Evolutionary conservation across 2,113 vertebrate species (phyloP).

Genomic region (Thymallus thymallus): DNA sequence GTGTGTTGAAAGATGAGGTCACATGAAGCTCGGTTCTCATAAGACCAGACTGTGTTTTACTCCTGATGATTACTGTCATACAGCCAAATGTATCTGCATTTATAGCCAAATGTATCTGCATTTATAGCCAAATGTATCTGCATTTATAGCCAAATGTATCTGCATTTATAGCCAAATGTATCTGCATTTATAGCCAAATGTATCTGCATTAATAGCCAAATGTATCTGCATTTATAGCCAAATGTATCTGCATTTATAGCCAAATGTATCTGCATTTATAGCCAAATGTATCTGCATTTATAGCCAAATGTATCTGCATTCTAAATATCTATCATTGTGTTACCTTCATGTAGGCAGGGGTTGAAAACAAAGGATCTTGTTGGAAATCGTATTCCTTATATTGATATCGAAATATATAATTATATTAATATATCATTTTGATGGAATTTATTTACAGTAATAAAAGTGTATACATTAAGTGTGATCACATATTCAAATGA

Average conservation of each 20-base stretch:
- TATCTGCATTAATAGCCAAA: background rate
- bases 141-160: background rate
- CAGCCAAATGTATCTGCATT: background rate
- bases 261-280: background rate
- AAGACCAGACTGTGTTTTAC: background rate
- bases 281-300: background rate
- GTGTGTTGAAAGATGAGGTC: constrained; percentile 39
- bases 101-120: background rate
- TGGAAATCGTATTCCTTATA: too few species aligned
- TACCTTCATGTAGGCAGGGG: too few species aligned
- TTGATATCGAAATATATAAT: too few species aligned
- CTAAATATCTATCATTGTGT: background rate
- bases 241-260: background rate
- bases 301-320: background rate
- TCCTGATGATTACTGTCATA: background rate
- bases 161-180: background rate
- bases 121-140: background rate
- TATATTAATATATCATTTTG: too few species aligned
- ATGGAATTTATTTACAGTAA: too few species aligned
- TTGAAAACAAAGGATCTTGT: too few species aligned
- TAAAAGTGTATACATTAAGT: too few species aligned
- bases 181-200: background rate
- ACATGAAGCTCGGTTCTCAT: constrained; percentile 9
- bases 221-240: background rate
- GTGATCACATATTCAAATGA: too few species aligned